Conservation (phyloP, 1,140 invertebrate genomes). For the Steinernema feltiae region DNA sequence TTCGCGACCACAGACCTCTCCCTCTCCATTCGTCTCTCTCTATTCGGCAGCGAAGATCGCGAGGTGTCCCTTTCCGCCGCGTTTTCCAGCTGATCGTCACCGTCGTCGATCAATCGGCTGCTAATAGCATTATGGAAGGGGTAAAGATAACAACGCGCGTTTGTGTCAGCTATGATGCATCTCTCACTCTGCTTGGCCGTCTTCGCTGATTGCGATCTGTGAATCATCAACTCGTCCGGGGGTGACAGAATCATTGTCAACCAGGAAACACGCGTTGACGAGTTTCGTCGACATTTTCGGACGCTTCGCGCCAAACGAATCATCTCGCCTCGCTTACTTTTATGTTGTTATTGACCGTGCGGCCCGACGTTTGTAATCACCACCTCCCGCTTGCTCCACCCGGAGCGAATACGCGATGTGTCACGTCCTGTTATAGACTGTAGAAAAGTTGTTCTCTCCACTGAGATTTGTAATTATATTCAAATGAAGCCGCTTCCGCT, state of each 20-base stretch:
- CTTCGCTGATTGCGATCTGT: not conserved
- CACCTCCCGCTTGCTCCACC: too few species aligned
- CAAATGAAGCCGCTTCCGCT: constrained; percentile 13
- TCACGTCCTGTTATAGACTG: too few species aligned
- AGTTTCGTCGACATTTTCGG: not conserved
- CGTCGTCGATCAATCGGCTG: not conserved
- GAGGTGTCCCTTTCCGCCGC: too few species aligned
- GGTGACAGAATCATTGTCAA: not conserved
- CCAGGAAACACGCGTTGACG: not conserved
- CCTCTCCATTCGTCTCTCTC: too few species aligned
- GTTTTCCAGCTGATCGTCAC: not conserved
- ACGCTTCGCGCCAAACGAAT: too few species aligned
- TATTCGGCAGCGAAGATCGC: too few species aligned
- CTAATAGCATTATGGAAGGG: not conserved
- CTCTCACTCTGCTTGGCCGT: not conserved
- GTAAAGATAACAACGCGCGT: not conserved
- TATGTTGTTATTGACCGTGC: not conserved
- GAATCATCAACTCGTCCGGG: not conserved
- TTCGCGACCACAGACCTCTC: too few species aligned
- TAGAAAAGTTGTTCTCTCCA: not conserved
- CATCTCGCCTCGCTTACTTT: not conserved
- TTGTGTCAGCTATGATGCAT: not conserved
- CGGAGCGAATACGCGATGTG: too few species aligned
- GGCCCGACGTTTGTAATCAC: too few species aligned
- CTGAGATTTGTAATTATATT: not conserved